These are phyloP conservation scores for Cinclus cinclus DNA, from an alignment of 2,113 vertebrate species.

Conservation along the genomic window DNA sequence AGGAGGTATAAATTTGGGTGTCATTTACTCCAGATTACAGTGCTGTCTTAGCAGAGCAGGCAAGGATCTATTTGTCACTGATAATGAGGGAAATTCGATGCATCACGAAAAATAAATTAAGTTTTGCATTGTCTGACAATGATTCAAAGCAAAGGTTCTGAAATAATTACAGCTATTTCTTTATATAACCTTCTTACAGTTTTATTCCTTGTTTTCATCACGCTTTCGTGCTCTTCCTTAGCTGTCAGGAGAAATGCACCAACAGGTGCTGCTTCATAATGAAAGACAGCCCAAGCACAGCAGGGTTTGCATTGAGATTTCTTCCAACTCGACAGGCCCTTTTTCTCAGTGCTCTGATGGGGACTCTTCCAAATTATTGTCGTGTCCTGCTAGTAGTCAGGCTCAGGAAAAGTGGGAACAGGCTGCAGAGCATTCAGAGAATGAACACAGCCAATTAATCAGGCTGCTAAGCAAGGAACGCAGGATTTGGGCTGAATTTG, in stretches of 20 bases:
- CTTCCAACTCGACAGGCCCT: background rate
- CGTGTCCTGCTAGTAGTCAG: slow-evolving; percentile 1
- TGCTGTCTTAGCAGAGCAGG: background rate
- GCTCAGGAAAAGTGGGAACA: background rate
- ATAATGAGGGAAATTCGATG: background rate
- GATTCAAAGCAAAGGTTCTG: background rate
- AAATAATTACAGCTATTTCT: slow-evolving; percentile 15
- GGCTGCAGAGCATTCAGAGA: slow-evolving; percentile 29
- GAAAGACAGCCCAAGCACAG: background rate
- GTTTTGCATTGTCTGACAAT: slow-evolving; percentile 1
- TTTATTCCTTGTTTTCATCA: background rate
- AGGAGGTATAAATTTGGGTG: background rate
- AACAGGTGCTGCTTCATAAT: background rate
- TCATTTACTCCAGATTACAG: background rate
- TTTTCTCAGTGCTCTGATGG: background rate
- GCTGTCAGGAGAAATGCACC: background rate
- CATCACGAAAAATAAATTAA: background rate
- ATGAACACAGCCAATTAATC: slow-evolving; percentile 60
- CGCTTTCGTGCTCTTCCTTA: background rate
- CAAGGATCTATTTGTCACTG: background rate
- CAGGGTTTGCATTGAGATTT: background rate
- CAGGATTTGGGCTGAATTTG: slow-evolving; percentile 34
- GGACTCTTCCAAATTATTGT: background rate
- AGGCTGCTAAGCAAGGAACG: background rate
- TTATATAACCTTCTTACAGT: background rate